Conservation (phyloP, 2,113 vertebrate genomes). For the Phyllostomus hastatus region DNA sequence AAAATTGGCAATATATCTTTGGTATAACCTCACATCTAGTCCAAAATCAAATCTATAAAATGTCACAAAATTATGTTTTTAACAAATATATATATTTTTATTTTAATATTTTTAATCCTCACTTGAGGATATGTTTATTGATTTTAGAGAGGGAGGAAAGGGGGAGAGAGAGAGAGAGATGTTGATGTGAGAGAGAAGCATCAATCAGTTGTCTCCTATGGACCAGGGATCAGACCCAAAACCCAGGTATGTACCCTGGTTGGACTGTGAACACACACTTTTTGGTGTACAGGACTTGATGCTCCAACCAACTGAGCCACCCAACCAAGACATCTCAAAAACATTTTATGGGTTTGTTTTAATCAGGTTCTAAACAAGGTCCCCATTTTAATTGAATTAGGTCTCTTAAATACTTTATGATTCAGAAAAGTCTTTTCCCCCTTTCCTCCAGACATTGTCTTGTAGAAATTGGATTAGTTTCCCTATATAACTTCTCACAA, state of each 20-base stretch:
- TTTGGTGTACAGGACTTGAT: no score
- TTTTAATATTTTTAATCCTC: no score
- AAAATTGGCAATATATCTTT: background rate
- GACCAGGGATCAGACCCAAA: no score
- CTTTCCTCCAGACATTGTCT: background rate
- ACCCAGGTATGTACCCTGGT: no score
- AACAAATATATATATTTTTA: no score
- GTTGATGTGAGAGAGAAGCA: no score
- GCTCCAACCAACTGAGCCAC: no score
- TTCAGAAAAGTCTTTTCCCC: background rate
- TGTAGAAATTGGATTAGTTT: background rate
- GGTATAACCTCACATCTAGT: background rate
- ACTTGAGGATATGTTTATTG: no score
- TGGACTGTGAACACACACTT: no score
- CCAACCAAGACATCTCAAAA: background rate
- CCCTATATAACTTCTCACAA: background rate
- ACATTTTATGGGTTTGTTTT: background rate
- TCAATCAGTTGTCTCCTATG: no score
- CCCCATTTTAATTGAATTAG: background rate
- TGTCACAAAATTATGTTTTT: background rate
- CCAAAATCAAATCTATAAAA: background rate
- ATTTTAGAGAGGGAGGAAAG: no score
- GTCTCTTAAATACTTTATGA: background rate
- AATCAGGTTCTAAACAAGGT: background rate
- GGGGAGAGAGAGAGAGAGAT: no score